Conservation (phyloP, 2,888 invertebrate species). For the Cheilosia pagana region DNA sequence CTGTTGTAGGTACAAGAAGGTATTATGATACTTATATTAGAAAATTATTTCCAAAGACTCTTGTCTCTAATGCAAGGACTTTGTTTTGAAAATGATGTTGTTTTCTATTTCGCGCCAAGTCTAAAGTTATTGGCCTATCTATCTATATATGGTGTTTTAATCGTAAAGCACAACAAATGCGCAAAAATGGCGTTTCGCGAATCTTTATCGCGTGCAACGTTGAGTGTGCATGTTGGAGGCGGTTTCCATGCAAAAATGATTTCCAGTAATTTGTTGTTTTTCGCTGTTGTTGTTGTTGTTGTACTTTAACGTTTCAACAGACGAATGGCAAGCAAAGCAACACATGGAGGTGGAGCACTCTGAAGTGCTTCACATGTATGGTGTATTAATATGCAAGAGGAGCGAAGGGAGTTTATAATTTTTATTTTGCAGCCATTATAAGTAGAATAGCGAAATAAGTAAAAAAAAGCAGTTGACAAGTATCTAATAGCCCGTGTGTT, state of each 20-base stretch:
- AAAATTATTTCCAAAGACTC: too few species aligned
- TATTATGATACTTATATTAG: too few species aligned
- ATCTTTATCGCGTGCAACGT: conserved; percentile 34
- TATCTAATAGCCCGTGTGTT: too few species aligned
- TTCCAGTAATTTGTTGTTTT: conserved; percentile 7
- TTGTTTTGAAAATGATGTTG: too few species aligned
- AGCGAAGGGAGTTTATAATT: not conserved
- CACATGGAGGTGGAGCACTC: conserved; percentile 42
- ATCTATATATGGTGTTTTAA: too few species aligned
- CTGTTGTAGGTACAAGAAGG: too few species aligned
- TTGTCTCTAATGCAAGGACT: too few species aligned
- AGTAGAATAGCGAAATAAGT: too few species aligned
- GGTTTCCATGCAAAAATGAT: conserved; percentile 45
- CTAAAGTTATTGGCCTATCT: too few species aligned
- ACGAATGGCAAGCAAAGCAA: conserved; percentile 47
- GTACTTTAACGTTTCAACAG: conserved; percentile 28
- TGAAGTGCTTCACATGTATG: not conserved
- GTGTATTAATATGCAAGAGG: not conserved
- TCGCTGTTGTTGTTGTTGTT: not conserved
- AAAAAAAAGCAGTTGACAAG: too few species aligned
- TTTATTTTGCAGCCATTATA: too few species aligned
- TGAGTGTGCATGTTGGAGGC: conserved; percentile 39
- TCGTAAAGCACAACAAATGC: not conserved
- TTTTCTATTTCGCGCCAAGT: too few species aligned
- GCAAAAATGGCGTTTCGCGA: conserved; percentile 55